Evolutionary conservation across 2,888 invertebrate species (phyloP).

Genomic region (Apantesis nais): DNA sequence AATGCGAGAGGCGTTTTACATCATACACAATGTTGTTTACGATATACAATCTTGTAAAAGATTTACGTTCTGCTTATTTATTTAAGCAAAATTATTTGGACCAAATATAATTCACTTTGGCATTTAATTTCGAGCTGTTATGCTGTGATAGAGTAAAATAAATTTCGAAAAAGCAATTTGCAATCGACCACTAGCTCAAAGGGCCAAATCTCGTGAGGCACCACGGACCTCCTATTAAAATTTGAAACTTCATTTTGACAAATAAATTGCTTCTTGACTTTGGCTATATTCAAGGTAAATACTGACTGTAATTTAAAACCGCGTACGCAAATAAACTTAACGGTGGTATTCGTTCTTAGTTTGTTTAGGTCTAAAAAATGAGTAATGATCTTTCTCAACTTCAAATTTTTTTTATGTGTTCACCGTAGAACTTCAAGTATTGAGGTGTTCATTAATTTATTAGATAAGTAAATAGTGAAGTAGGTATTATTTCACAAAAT

Average conservation of each 20-base stretch:
- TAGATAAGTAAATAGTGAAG: not conserved
- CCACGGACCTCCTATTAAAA: slow-evolving; percentile 76
- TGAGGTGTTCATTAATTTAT: not conserved
- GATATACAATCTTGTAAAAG: not conserved
- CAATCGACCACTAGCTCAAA: slow-evolving; percentile 74
- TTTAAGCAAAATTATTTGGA: slow-evolving; percentile 21
- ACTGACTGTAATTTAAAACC: slow-evolving; percentile 71
- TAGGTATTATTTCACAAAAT: not conserved
- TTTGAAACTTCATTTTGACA: slow-evolving; percentile 80
- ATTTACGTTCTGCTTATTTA: slow-evolving; percentile 6
- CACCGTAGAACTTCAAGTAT: not conserved
- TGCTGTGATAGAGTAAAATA: slow-evolving; percentile 54
- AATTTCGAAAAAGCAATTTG: slow-evolving; percentile 78
- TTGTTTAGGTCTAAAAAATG: slow-evolving; percentile 23
- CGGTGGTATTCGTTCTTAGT: slow-evolving; percentile 42
- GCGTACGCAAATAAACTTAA: slow-evolving; percentile 68
- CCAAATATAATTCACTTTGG: slow-evolving; percentile 28
- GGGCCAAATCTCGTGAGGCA: slow-evolving; percentile 67
- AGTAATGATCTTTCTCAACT: not conserved
- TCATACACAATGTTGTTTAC: slow-evolving; percentile 23
- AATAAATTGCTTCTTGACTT: slow-evolving; percentile 82
- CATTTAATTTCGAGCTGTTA: slow-evolving; percentile 48
- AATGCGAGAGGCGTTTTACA: too few species aligned
- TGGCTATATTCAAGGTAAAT: slow-evolving; percentile 76
- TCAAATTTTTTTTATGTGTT: not conserved